A percentile compares a stretch with the other conserved stretches of the same genome.
Evolutionary conservation across 2,113 vertebrate species (phyloP).

Genomic region (Macrotis lagotis): DNA sequence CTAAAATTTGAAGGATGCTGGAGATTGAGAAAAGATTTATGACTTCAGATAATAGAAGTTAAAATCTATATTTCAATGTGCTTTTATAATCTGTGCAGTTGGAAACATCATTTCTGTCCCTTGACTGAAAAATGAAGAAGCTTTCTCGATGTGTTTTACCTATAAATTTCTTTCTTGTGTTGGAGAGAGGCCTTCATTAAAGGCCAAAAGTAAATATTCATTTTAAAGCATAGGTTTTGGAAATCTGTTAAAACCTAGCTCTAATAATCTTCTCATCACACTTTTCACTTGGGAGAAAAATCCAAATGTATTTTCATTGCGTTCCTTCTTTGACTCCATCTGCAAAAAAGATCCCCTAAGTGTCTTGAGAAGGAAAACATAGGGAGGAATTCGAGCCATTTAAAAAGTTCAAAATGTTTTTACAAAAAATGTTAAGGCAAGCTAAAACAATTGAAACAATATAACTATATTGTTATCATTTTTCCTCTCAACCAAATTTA

Average conservation of each 20-base stretch:
- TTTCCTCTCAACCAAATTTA: background rate
- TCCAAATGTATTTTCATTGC: background rate
- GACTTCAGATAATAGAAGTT: constrained; percentile 3
- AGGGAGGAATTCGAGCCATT: background rate
- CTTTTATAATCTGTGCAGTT: background rate
- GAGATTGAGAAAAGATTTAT: constrained; percentile 40
- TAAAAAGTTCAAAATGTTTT: background rate
- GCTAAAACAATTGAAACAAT: background rate
- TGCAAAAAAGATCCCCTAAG: background rate
- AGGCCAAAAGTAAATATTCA: constrained; percentile 13
- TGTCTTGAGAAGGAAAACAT: background rate
- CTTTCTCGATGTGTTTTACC: constrained; percentile 19
- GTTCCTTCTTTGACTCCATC: background rate
- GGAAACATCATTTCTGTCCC: constrained; percentile 21
- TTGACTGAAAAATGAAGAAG: constrained; percentile 23
- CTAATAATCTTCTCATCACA: background rate
- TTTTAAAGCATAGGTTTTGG: background rate
- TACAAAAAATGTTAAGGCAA: background rate
- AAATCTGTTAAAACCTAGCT: background rate
- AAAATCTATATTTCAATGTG: constrained; percentile 43
- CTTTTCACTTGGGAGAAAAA: background rate
- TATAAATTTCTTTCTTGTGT: constrained; percentile 27
- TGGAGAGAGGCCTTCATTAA: constrained; percentile 49
- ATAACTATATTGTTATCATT: background rate
- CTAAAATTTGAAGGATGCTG: constrained; percentile 35